phyloP scores from a whole-genome alignment of 2,888 invertebrate species.

The Glyphotaelius pellucidus region DNA sequence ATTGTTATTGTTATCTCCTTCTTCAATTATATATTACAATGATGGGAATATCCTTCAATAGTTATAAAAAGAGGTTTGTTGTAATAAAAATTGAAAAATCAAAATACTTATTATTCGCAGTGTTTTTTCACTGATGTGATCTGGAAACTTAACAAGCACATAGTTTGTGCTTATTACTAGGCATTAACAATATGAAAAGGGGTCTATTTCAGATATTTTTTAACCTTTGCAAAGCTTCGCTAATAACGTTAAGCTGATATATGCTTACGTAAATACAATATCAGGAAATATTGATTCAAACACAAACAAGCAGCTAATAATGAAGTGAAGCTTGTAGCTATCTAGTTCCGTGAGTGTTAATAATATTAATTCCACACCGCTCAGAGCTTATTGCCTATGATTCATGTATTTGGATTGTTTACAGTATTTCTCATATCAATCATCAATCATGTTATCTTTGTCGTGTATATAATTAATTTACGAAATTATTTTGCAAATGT shows the following conservation, averaged over 20 bases:
- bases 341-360: conserved; percentile 2
- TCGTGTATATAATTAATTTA: neutral
- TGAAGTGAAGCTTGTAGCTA: neutral
- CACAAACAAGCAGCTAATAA: conserved; percentile 2
- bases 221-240: neutral
- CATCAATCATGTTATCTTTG: conserved; percentile 2
- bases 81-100: too few relatives aligned
- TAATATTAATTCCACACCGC: neutral
- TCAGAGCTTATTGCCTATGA: neutral
- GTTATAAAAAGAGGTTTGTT: too few relatives aligned
- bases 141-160: too few relatives aligned
- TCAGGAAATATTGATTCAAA: neutral
- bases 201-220: neutral
- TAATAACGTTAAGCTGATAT: neutral
- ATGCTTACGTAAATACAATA: neutral
- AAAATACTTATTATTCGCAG: too few relatives aligned
- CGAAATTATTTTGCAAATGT: neutral
- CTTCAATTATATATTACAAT: too few relatives aligned
- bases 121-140: too few relatives aligned
- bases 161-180: too few relatives aligned
- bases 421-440: neutral
- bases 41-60: too few relatives aligned
- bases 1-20: too few relatives aligned
- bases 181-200: too few relatives aligned
- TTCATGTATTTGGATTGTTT: neutral